Conservation (phyloP, 2,888 invertebrate species). For the Trissoscelio sp. region DNA sequence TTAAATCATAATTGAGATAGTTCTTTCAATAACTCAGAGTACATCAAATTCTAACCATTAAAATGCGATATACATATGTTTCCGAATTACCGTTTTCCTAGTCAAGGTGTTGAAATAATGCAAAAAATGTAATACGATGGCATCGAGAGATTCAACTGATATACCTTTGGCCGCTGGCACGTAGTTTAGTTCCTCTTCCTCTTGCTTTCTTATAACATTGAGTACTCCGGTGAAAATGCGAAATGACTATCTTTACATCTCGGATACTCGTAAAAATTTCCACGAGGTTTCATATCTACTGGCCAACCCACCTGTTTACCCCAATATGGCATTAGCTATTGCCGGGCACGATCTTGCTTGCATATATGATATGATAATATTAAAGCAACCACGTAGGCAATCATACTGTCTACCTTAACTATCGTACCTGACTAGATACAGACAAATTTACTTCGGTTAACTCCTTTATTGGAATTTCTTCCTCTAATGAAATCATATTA, state of each 20-base stretch:
- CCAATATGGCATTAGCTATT: slow-evolving; percentile 72
- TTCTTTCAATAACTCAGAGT: no score
- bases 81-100: slow-evolving; percentile 13
- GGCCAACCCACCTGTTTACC: slow-evolving; percentile 72
- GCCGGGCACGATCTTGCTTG: slow-evolving; percentile 49
- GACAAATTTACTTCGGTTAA: slow-evolving; percentile 20
- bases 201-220: slow-evolving; percentile 53
- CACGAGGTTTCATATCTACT: slow-evolving; percentile 43
- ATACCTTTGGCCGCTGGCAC: slow-evolving; percentile 60
- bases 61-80: background rate
- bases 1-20: no score
- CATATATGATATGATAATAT: slow-evolving; percentile 70
- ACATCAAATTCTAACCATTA: no score
- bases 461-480: background rate
- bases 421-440: slow-evolving; percentile 48
- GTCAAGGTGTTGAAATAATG: slow-evolving; percentile 57
- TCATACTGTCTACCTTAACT: slow-evolving; percentile 41
- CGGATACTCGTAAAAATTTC: slow-evolving; percentile 52
- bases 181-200: slow-evolving; percentile 63
- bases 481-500: background rate
- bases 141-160: slow-evolving; percentile 50
- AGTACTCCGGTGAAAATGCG: slow-evolving; percentile 55
- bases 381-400: slow-evolving; percentile 66
- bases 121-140: slow-evolving; percentile 51
- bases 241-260: slow-evolving; percentile 66